These are phyloP conservation scores for Coryphaenoides rupestris DNA, from an alignment of 2,113 vertebrate species.

Conservation along the genomic window DNA sequence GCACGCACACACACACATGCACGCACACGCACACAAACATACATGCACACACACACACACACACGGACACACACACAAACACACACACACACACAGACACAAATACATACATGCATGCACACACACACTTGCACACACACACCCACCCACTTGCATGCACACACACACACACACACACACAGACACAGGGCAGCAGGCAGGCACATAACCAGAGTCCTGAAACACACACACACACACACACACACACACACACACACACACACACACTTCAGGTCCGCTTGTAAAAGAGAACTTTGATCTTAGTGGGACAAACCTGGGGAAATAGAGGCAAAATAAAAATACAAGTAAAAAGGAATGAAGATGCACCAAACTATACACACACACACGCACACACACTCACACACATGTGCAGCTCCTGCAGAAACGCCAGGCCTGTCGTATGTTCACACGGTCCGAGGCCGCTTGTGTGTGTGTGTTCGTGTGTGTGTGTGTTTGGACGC, in stretches of 20 bases:
- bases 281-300: too few species aligned
- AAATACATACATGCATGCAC: not conserved
- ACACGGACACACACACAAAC: too few species aligned
- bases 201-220: too few species aligned
- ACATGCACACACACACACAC: not conserved
- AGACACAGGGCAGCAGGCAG: too few species aligned
- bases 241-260: not conserved
- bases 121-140: not conserved
- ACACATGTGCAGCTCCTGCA: not conserved
- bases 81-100: not conserved
- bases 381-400: not conserved
- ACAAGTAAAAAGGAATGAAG: too few species aligned
- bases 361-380: not conserved
- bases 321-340: too few species aligned
- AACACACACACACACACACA: conserved; percentile 2
- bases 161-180: not conserved
- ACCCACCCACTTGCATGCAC: not conserved
- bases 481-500: not conserved
- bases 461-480: not conserved
- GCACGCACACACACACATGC: not conserved
- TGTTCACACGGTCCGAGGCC: not conserved
- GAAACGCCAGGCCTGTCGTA: not conserved
- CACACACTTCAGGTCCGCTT: too few species aligned
- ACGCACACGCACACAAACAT: not conserved
- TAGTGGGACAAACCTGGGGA: too few species aligned